Base-by-base conservation (phyloP, 2,113 vertebrate genomes). In the Vanacampus margaritifer region DNA sequence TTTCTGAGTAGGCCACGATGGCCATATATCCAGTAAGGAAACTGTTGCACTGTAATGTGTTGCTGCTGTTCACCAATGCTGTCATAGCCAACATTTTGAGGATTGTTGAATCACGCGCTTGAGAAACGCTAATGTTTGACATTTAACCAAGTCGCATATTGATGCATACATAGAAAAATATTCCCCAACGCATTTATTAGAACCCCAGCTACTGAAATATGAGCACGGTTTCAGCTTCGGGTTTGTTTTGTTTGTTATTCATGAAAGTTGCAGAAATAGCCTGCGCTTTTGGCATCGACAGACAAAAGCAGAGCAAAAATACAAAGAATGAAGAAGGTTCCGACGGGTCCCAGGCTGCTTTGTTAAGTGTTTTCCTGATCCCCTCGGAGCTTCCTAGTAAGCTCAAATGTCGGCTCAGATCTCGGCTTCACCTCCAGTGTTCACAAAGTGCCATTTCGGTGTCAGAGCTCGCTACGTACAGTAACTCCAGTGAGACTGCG, bases 341-440 rank as follows among this genome's bases (percentile, higher is more conserved):
- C 76, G 78, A 70, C 78, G 79, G 79, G 84, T 81, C 78, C 79
- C 85, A 79, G 78, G 71, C 71, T 79, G 68, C 69, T 78, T 75
- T 77, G 72, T 71, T 81, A 81, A 87, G 83, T 83, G 79, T 82
- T 82, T 80, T 67, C 67, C 65, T 81, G 78, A 79, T 75, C 82
- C 69, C 76, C 73, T 79, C 74, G 80, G 84, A 81, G 84, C 71
- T 84, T 77, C 72, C 58, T 74, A 56, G 39, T 50, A 72, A 79
- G 72, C 82, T 81, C 73, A 79, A 79, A 87, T 86, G 78, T 87
- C 78, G 79, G 73, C 56, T 81, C 65, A 80, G 73, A 78, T 80
- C 79, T 78, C 7, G 0, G 72, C 78, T 80, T 71, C 73, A 79
- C 79, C 76, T 83, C 64, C 60, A 67, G 70, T 70, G 67, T 78